These are phyloP conservation scores for Eristalis tenax DNA, from an alignment of 2,888 invertebrate species.

Conservation along the genomic window DNA sequence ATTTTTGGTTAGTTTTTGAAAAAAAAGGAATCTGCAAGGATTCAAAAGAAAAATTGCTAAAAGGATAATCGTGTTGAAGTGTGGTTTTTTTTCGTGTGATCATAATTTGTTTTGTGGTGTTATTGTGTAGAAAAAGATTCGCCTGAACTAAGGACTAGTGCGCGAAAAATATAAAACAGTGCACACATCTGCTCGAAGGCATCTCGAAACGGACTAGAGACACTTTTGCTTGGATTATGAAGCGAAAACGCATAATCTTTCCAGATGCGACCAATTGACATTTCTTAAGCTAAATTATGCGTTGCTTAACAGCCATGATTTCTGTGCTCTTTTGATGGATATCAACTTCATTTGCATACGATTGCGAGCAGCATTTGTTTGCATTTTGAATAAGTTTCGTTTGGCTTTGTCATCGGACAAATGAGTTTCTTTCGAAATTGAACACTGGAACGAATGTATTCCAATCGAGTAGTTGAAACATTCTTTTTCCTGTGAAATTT, in stretches of 20 bases:
- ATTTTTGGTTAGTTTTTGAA: slow-evolving; percentile 41
- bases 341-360: not conserved
- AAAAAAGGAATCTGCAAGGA: not conserved
- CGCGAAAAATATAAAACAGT: too few species aligned
- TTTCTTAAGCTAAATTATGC: not conserved
- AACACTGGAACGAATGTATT: too few species aligned
- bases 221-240: too few species aligned
- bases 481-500: too few species aligned
- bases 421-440: too few species aligned
- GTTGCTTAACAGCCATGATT: not conserved
- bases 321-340: not conserved
- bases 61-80: slow-evolving; percentile 8
- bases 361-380: not conserved
- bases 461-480: too few species aligned
- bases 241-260: too few species aligned
- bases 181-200: too few species aligned
- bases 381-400: not conserved
- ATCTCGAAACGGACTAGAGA: too few species aligned
- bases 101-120: not conserved
- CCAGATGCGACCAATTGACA: too few species aligned
- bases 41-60: not conserved
- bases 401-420: too few species aligned
- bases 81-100: not conserved
- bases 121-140: not conserved
- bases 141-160: too few species aligned